phyloP scores from a whole-genome alignment of 2,888 invertebrate genomes.

The Sinopyrophorus schimmeli region DNA sequence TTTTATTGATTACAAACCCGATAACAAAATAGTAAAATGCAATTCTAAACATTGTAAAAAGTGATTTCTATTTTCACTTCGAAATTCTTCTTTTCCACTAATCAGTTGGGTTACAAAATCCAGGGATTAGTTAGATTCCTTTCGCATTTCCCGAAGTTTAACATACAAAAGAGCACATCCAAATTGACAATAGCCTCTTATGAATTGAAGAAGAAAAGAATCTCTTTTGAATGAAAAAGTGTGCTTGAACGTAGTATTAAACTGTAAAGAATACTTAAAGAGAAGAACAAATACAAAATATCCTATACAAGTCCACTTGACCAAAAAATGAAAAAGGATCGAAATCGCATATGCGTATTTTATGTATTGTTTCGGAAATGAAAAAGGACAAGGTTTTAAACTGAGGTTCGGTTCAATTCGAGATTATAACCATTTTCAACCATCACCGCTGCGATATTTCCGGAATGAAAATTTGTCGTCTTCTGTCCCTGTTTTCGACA shows the following conservation, averaged over 20 bases:
- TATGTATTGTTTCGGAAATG: slow-evolving; percentile 20
- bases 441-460: slow-evolving; percentile 12
- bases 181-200: slow-evolving; percentile 14
- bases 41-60: too few species aligned
- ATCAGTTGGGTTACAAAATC: slow-evolving; percentile 6
- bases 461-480: slow-evolving; percentile 11
- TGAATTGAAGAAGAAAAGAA: slow-evolving; percentile 6
- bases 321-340: slow-evolving; percentile 21
- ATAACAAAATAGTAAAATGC: too few species aligned
- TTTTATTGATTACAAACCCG: too few species aligned
- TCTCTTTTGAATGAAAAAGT: slow-evolving; percentile 12
- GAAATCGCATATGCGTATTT: slow-evolving; percentile 16
- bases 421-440: slow-evolving; percentile 11
- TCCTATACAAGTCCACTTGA: slow-evolving; percentile 22
- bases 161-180: slow-evolving; percentile 11
- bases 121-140: slow-evolving; percentile 4
- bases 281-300: slow-evolving; percentile 19
- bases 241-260: slow-evolving; percentile 22
- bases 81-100: slow-evolving; percentile 12
- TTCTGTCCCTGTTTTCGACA: slow-evolving; percentile 13
- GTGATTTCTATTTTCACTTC: too few species aligned
- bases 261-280: slow-evolving; percentile 12
- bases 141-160: slow-evolving; percentile 6
- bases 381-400: slow-evolving; percentile 16
- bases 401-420: slow-evolving; percentile 11